phyloP scores from a whole-genome alignment of 2,797 vertebrate species.

The Cynopterus sphinx region DNA sequence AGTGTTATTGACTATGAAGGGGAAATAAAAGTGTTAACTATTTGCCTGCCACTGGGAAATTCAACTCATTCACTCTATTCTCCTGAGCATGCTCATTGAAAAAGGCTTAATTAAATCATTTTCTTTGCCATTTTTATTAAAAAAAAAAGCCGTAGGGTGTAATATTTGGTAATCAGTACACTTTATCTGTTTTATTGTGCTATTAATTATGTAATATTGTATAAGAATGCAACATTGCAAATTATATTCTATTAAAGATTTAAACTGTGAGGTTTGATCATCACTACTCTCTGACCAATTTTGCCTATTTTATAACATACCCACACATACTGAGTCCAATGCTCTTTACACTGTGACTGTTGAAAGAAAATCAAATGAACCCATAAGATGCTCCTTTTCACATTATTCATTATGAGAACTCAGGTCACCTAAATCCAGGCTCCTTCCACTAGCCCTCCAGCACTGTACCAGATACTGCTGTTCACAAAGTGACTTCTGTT shows the following conservation, averaged over 20 bases:
- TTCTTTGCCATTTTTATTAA: constrained; percentile 59
- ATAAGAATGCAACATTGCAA: neutral
- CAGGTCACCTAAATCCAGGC: neutral
- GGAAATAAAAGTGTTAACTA: neutral
- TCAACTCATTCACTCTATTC: neutral
- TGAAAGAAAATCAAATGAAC: neutral
- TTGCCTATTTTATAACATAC: neutral
- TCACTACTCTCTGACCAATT: neutral
- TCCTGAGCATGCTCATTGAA: neutral
- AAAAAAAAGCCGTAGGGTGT: neutral
- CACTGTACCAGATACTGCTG: neutral
- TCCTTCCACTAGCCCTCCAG: neutral
- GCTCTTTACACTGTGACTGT: neutral
- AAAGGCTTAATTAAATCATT: constrained; percentile 60
- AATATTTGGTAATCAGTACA: constrained; percentile 32
- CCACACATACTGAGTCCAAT: neutral
- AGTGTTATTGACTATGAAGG: neutral
- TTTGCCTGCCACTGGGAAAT: neutral
- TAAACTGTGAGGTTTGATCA: neutral
- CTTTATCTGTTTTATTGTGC: constrained; percentile 40
- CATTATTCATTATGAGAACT: neutral
- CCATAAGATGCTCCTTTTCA: neutral
- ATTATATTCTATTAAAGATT: constrained; percentile 34
- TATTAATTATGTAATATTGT: constrained; percentile 47
- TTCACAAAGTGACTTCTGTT: neutral